phyloP scores from a whole-genome alignment of 2,888 invertebrate genomes.

The Molorchus minor region DNA sequence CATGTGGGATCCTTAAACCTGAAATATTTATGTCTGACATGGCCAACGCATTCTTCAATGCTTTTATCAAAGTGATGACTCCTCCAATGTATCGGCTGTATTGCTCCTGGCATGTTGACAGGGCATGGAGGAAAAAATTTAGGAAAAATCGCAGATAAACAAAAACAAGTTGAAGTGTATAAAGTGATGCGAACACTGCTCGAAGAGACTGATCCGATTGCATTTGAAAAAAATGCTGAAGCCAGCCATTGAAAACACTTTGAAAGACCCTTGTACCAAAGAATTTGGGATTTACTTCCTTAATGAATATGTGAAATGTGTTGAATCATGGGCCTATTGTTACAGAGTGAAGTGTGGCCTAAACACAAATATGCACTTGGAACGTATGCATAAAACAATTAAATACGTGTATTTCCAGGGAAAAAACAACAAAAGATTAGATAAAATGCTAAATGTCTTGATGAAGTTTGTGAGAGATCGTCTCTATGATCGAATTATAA shows the following conservation, averaged over 20 bases:
- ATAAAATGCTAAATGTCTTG: background rate
- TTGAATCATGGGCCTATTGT: background rate
- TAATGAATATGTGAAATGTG: background rate
- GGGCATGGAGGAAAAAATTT: background rate
- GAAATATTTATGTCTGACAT: background rate
- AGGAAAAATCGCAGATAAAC: background rate
- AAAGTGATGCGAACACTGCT: constrained; percentile 7
- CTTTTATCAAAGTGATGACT: background rate
- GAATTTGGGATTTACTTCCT: background rate
- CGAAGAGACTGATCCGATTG: constrained; percentile 4
- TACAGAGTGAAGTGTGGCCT: background rate
- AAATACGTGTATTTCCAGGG: no score
- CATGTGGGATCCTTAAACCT: background rate
- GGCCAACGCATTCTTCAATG: background rate
- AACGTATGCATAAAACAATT: no score
- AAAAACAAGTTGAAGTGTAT: background rate
- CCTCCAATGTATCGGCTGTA: background rate
- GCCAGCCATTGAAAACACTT: background rate
- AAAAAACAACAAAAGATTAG: no score
- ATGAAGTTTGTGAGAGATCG: background rate
- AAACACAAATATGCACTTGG: background rate
- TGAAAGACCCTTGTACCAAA: background rate
- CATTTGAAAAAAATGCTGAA: constrained; percentile 9
- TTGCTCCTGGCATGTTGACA: constrained; percentile 1
- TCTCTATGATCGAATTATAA: background rate